Evolutionary conservation across 2,888 invertebrate genomes (phyloP), one percentile per base, ranked within the genome.

Genomic region (Apodemia mormo): DNA sequence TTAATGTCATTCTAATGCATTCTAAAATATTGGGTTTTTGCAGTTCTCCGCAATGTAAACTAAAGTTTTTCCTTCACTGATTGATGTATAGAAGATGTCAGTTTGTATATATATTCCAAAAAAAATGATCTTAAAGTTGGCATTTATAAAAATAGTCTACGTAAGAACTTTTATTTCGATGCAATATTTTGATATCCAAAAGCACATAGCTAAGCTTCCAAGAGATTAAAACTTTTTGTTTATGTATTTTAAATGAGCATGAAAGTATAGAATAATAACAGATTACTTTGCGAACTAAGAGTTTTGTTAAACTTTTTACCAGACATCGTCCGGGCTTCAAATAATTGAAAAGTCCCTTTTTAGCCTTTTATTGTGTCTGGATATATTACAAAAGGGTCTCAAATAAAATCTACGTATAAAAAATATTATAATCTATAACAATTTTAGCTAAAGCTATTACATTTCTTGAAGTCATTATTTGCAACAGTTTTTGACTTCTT

Each of bases 161-260:
- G 8, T 8, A 3, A 10, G 12, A 12, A 14, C 14, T 14, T 49
- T 49, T 49, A 49, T 49, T 12, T 49, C 14, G 33, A 30, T 30
- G 30, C 30, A 30, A 58, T 58, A 58, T 58, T 30, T 58, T 33
- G 10, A 2, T 58, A 10, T 58, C 30, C 33, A 58, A 58, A 66
- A 66, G 67, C 68, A 58, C 68, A 72, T 56, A 71, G 70, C 14
- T 49, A 49, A 49, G 49, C 71, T 70, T 70, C 67, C 40, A 54
- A 67, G 37, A 68, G 68, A 75, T 75, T 72, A 73, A 73, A 73
- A 75, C 72, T 68, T 71, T 73, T 72, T 74, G 66, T 73, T 72
- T 73, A 73, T 70, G 67, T 71, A 69, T 73, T 73, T 70, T 68
- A 69, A 70, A 73, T 71, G 67, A 72, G 67, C 30, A 70, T 69